Base-by-base conservation (phyloP, 2,888 invertebrate genomes). In the Xylota sylvarum region DNA sequence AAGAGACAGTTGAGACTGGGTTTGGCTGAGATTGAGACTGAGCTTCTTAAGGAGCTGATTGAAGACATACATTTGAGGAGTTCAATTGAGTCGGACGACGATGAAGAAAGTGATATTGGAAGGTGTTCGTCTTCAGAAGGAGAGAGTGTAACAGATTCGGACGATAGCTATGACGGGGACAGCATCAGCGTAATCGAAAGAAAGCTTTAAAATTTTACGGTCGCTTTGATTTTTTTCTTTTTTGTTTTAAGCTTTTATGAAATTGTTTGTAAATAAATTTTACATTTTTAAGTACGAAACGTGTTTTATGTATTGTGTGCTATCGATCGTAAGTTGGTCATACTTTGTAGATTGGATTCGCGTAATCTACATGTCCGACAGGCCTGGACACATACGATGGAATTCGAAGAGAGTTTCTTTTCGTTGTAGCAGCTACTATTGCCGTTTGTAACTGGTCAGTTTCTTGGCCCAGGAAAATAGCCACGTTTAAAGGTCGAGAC, bases 11-110 rank as follows among this genome's bases (percentile, higher is more conserved):
- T 92, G 72, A 89, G 90, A 43, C 84, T 92, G 23, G 91, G 90
- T 32, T 88, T 92, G 40, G 83, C 85, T 19, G 90, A 90, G 58
- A 90, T 92, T 40, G 92, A 92, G 88, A 90, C 90, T 46, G 92
- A 92, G 67, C 72, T 92, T 52, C 87, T 92, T 12, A 90, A 90
- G 69, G 92, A 92, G 64, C 81, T 92, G 35, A 90, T 92, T 80
- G 89, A 90, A 9, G 92, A 92, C 73, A 90, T 92, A 73, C 90
- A 90, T 80, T 88, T 90, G 12, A 81, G 55, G 64, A 73, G 73
- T 67, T 86, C 46, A 58, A 88, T 23, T 48, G 84, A 84, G 12
- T 88, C 89, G 2, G 89, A 89, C 3, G 89, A 89, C 43, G 73
- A 88, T 5, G 67, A 30, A 12, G n/a, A 2, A 72, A 81, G 86